Base-by-base conservation (phyloP, 2,888 invertebrate species). In the Drosophila atripex region DNA sequence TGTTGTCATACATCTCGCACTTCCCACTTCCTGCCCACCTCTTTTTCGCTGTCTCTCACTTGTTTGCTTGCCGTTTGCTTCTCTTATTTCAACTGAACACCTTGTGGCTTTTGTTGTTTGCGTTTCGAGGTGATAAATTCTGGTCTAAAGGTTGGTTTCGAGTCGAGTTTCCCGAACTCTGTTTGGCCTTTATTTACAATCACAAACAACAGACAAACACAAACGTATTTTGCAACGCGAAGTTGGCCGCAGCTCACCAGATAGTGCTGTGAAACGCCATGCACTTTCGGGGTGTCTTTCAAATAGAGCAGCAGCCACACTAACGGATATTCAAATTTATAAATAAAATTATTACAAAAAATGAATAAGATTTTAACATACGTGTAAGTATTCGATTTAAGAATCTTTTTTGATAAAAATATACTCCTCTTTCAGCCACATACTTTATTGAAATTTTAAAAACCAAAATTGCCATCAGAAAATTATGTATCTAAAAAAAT, bases 141-240 rank as follows among this genome's bases (percentile, higher is more conserved):
- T 43, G 39, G 30, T 49, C 41, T 59, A 71, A 71, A 58, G 60
- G 60, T 61, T 61, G 64, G 21, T 43, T 49, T 43, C 12, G 25
- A 43, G 16, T 18, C 41, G 41, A 28, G 59, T 45, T 58, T 49
- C 16, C 25, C 71, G 39, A 57, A 39, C 25, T 47, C 21, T 65
- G 58, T 59, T 49, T 49, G 61, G 65, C 60, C 65, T 66, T 66
- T 66, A 66, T 66, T 66, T 66, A 66, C 66, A 71, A 71, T 59
- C 41, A 41, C 57, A 69, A 65, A 55, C 69, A 38, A 46, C 54
- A 39, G 32, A 64, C 64, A 60, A 23, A 46, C n/a, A 16, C 39
- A 43, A 49, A 30, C 38, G 43, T 61, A 49, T 59, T 59, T 59
- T 59, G 58, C 58, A 59, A 59, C 59, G 58, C 14, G 32, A 59